phyloP scores from a whole-genome alignment of 2,888 invertebrate species.

The Diplolepis rosae region DNA sequence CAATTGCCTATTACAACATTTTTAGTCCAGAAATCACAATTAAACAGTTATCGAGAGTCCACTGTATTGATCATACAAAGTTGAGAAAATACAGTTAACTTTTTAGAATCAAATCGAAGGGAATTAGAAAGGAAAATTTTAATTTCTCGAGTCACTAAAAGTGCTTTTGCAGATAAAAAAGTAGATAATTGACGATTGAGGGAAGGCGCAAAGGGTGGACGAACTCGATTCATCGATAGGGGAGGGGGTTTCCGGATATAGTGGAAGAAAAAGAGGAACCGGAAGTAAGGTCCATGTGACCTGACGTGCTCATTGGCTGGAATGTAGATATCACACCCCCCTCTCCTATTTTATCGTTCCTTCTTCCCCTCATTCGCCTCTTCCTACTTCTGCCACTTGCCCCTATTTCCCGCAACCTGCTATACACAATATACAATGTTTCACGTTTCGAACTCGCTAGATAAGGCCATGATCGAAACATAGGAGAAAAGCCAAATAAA shows the following conservation, averaged over 20 bases:
- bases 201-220: constrained; percentile 23
- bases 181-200: background rate
- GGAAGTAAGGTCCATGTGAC: constrained; percentile 47
- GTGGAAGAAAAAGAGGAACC: constrained; percentile 44
- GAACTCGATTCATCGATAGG: constrained; percentile 34
- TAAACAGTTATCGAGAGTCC: background rate
- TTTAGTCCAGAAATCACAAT: background rate
- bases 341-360: constrained; percentile 36
- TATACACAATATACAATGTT: constrained; percentile 18
- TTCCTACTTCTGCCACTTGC: constrained; percentile 30
- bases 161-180: background rate
- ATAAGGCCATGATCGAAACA: constrained; percentile 41
- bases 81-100: background rate
- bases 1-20: too few relatives aligned
- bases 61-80: background rate
- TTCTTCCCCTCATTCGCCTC: constrained; percentile 28
- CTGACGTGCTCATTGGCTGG: constrained; percentile 64
- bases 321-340: constrained; percentile 60
- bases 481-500: constrained; percentile 3
- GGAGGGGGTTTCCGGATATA: constrained; percentile 43
- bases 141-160: background rate
- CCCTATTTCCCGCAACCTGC: constrained; percentile 28
- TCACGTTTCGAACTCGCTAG: constrained; percentile 45
- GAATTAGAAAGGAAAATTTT: background rate
- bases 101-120: background rate